These are phyloP conservation scores for Chinchilla lanigera DNA, from an alignment of 2,113 vertebrate genomes.

Conservation along the genomic window DNA sequence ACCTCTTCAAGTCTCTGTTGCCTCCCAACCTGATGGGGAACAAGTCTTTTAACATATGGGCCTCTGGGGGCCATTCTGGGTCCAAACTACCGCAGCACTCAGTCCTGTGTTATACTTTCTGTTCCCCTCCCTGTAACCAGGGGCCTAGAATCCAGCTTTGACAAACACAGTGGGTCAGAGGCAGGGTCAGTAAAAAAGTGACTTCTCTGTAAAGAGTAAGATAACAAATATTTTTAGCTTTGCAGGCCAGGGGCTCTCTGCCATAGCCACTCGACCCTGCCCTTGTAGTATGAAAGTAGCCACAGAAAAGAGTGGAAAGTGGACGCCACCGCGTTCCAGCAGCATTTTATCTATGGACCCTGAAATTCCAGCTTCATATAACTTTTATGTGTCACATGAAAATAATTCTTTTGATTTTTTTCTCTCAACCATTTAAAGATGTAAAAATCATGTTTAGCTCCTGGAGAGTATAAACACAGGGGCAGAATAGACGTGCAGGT, in stretches of 20 bases:
- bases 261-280: not conserved
- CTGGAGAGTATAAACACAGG: not conserved
- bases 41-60: not conserved
- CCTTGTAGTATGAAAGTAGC: not conserved
- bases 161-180: not conserved
- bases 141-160: not conserved
- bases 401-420: not conserved
- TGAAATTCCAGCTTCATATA: not conserved
- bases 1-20: not conserved
- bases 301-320: not conserved
- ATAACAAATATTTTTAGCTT: not conserved
- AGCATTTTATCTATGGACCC: not conserved
- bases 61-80: not conserved
- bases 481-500: not conserved
- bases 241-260: not conserved
- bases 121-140: not conserved
- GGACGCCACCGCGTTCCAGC: not conserved
- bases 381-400: not conserved
- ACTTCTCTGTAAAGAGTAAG: not conserved
- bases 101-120: not conserved
- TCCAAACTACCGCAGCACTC: not conserved
- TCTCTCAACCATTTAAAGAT: not conserved
- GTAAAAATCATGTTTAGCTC: not conserved
- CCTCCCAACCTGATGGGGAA: not conserved
- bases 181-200: not conserved